Conservation (phyloP, 2,888 invertebrate species). For the Polydrusus pterygomalis region DNA sequence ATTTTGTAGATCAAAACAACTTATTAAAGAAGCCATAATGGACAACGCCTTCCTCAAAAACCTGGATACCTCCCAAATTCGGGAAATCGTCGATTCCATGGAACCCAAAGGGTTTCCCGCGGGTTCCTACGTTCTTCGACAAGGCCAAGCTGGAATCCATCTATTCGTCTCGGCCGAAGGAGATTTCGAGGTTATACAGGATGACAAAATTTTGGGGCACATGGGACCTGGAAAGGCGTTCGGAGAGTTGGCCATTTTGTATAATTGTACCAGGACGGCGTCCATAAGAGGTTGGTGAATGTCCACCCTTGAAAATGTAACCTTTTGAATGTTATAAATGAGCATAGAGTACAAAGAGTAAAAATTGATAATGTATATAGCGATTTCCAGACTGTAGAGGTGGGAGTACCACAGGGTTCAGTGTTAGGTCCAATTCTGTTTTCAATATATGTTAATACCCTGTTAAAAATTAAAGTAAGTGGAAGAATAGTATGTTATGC, state of each 20-base stretch:
- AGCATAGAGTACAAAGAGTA: too few species aligned
- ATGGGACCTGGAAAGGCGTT: conserved; percentile 80
- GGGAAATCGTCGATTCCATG: conserved; percentile 82
- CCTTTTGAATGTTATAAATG: too few species aligned
- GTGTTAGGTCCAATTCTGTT: too few species aligned
- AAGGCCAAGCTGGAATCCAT: conserved; percentile 79
- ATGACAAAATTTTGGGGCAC: conserved; percentile 77
- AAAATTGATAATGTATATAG: too few species aligned
- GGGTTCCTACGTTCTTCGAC: conserved; percentile 76
- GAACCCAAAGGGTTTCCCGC: conserved; percentile 74
- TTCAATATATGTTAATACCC: too few species aligned
- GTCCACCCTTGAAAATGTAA: too few species aligned
- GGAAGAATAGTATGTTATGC: too few species aligned
- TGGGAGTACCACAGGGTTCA: too few species aligned
- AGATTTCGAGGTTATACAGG: conserved; percentile 80
- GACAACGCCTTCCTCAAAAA: conserved; percentile 81
- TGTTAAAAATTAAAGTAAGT: too few species aligned
- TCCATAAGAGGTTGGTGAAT: conserved; percentile 75
- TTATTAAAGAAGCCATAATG: conserved; percentile 79
- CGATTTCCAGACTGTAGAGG: too few species aligned
- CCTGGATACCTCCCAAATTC: conserved; percentile 77
- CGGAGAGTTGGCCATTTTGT: conserved; percentile 84
- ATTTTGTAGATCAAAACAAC: conserved; percentile 76
- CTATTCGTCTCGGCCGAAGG: conserved; percentile 80
- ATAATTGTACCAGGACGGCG: conserved; percentile 83